Percentiles rank a stretch among this genome's conserved stretches.
Evolutionary conservation across 2,797 vertebrate genomes (phyloP).

Genomic region (Harpagifer antarcticus): DNA sequence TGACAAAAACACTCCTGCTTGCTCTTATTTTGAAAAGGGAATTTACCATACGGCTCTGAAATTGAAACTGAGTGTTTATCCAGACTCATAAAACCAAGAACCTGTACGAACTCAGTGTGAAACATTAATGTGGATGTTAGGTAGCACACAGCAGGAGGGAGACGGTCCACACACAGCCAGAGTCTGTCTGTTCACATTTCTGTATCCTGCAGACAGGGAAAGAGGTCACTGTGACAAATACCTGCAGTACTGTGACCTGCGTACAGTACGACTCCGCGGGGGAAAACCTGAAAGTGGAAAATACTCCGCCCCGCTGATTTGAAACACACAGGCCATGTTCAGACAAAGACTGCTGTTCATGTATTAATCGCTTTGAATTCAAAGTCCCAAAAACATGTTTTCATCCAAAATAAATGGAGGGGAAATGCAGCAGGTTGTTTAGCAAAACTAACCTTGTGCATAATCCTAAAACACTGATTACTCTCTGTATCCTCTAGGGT

Average conservation of each 20-base stretch:
- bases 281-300: slow-evolving; percentile 2
- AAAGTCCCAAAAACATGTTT: neutral
- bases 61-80: slow-evolving; percentile 8
- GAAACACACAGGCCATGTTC: slow-evolving; percentile 13
- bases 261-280: slow-evolving; percentile 45
- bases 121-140: slow-evolving; percentile 53
- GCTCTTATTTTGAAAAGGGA: slow-evolving; percentile 31
- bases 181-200: slow-evolving; percentile 53
- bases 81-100: neutral
- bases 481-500: neutral
- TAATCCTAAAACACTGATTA: neutral
- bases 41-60: neutral
- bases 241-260: slow-evolving; percentile 63
- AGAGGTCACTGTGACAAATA: slow-evolving; percentile 73
- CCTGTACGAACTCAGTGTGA: slow-evolving; percentile 17
- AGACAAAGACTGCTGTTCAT: slow-evolving; percentile 7
- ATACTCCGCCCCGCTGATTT: slow-evolving; percentile 27
- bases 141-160: slow-evolving; percentile 44
- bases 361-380: slow-evolving; percentile 16
- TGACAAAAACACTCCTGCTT: neutral
- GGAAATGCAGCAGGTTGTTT: slow-evolving; percentile 19
- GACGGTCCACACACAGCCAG: slow-evolving; percentile 29
- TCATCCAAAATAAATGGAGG: slow-evolving; percentile 9
- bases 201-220: slow-evolving; percentile 45
- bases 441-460: neutral